Conservation (phyloP, 2,113 vertebrate genomes). For the Anser cygnoides region DNA sequence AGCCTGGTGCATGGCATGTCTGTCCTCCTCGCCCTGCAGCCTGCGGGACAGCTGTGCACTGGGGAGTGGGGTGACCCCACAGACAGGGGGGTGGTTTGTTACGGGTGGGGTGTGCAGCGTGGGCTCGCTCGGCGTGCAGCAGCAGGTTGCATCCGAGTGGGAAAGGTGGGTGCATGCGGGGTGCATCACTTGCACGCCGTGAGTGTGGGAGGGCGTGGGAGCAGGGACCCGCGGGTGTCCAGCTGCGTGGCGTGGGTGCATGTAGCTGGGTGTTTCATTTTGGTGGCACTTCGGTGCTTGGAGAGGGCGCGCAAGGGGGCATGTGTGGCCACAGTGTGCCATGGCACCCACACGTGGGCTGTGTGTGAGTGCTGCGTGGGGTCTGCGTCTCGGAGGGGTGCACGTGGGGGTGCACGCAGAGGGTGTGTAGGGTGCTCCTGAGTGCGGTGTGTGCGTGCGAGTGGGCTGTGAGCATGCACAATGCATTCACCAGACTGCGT, state of each 20-base stretch:
- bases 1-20: not conserved
- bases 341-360: not conserved
- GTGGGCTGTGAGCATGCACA: no score
- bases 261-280: fast-evolving
- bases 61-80: not conserved
- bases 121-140: not conserved
- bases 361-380: fast-evolving
- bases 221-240: fast-evolving
- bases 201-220: not conserved
- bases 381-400: not conserved
- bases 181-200: fast-evolving
- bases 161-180: not conserved
- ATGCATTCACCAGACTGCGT: no score
- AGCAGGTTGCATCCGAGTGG: fast-evolving
- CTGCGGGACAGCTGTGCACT: fast-evolving
- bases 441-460: no score
- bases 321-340: not conserved
- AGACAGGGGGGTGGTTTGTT: fast-evolving
- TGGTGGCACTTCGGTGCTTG: fast-evolving
- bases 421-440: not conserved
- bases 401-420: not conserved
- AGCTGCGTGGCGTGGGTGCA: fast-evolving
- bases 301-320: not conserved
- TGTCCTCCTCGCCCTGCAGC: not conserved
- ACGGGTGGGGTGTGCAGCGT: not conserved